Percentiles rank a stretch among this genome's conserved stretches.
These are phyloP conservation scores for Castor canadensis DNA, from an alignment of 2,113 vertebrate species.

Conservation along the genomic window DNA sequence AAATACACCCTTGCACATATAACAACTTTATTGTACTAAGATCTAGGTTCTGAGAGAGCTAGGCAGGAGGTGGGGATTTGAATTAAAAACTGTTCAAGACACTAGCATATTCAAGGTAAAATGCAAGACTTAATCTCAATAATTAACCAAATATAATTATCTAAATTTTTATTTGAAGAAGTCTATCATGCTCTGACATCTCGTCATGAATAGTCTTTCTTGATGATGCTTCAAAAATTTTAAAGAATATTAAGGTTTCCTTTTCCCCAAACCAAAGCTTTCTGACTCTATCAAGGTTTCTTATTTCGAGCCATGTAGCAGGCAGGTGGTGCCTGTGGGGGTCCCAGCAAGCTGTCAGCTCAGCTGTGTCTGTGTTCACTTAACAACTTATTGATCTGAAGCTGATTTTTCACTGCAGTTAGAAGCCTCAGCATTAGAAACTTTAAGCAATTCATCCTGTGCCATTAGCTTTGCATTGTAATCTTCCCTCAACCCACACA, in stretches of 20 bases:
- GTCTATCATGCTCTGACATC: not conserved
- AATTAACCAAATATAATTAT: not conserved
- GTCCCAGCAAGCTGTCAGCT: not conserved
- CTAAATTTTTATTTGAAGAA: not conserved
- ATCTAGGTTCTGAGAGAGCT: not conserved
- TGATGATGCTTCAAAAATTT: not conserved
- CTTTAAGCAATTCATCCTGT: not conserved
- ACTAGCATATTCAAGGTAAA: slow-evolving; percentile 4
- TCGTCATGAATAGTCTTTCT: not conserved
- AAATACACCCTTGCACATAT: not conserved
- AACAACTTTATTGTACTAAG: not conserved
- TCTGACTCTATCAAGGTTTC: not conserved
- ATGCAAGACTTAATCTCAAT: not conserved
- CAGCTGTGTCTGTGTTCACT: not conserved
- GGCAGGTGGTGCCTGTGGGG: not conserved
- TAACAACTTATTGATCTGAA: not conserved
- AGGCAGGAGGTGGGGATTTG: not conserved
- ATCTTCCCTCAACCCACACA: not conserved
- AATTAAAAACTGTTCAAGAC: not conserved
- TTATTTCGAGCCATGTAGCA: not conserved
- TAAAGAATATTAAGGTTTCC: not conserved
- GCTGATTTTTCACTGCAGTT: not conserved
- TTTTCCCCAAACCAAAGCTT: not conserved
- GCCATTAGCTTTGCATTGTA: not conserved
- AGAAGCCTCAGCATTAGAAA: not conserved